A percentile compares a stretch with the other conserved stretches of the same genome.
These are phyloP conservation scores for Oligia strigilis DNA, from an alignment of 2,888 invertebrate genomes.

Conservation along the genomic window DNA sequence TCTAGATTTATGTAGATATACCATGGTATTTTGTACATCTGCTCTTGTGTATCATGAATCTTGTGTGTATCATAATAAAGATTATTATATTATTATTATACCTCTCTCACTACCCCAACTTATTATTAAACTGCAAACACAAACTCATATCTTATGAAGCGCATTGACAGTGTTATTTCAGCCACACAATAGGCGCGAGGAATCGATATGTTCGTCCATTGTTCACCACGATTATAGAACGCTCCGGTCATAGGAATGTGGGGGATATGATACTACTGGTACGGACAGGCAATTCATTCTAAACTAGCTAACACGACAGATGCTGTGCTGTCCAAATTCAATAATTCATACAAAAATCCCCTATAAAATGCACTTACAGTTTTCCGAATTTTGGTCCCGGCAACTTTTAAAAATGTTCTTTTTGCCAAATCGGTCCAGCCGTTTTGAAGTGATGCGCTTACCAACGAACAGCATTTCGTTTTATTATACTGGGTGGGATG, in stretches of 20 bases:
- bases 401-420: not conserved
- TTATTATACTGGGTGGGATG: not conserved
- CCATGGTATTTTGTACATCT: too few species aligned
- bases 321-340: not conserved
- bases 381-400: not conserved
- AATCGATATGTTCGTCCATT: slow-evolving; percentile 42
- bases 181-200: slow-evolving; percentile 25
- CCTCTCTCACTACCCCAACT: not conserved
- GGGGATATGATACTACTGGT: not conserved
- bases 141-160: slow-evolving; percentile 4
- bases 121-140: slow-evolving; percentile 24
- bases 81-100: too few species aligned
- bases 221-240: slow-evolving; percentile 40
- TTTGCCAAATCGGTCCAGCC: not conserved
- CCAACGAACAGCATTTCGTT: not conserved
- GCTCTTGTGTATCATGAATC: too few species aligned
- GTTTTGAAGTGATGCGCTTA: not conserved
- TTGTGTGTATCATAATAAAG: too few species aligned
- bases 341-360: not conserved
- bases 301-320: not conserved
- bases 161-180: slow-evolving; percentile 42
- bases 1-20: too few species aligned
- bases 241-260: slow-evolving; percentile 13
- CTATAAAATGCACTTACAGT: not conserved
- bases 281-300: slow-evolving; percentile 6